Percentiles rank a stretch among this genome's conserved stretches.
Evolutionary conservation across 2,113 vertebrate genomes (phyloP).

Genomic region (Lanius ludovicianus): DNA sequence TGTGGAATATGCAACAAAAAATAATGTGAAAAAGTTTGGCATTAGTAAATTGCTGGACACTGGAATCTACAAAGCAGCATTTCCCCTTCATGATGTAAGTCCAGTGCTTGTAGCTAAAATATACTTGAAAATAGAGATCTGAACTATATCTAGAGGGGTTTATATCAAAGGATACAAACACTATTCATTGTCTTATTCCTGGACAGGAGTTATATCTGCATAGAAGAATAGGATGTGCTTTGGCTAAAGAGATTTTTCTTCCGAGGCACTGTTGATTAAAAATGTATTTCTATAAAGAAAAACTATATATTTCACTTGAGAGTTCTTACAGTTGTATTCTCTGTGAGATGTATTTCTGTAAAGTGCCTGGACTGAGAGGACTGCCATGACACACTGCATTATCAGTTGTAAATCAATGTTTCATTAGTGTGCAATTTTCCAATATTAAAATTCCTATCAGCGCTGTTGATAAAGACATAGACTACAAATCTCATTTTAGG

Average conservation of each 20-base stretch:
- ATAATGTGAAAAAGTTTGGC: constrained; percentile 85
- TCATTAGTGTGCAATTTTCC: neutral
- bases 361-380: neutral
- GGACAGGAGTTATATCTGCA: neutral
- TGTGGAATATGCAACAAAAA: constrained; percentile 81
- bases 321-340: neutral
- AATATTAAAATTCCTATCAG: neutral
- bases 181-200: neutral
- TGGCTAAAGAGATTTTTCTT: neutral
- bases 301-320: neutral
- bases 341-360: neutral
- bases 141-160: neutral
- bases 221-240: neutral
- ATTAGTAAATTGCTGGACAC: constrained; percentile 86
- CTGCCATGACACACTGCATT: neutral
- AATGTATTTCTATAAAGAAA: neutral
- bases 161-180: neutral
- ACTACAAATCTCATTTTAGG: neutral
- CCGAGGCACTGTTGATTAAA: neutral
- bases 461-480: neutral
- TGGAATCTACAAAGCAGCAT: constrained; percentile 91
- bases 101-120: neutral
- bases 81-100: constrained; percentile 93
- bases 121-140: neutral
- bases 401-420: neutral